Base-by-base conservation (phyloP, 2,113 vertebrate species). In the Cathartes aura region DNA sequence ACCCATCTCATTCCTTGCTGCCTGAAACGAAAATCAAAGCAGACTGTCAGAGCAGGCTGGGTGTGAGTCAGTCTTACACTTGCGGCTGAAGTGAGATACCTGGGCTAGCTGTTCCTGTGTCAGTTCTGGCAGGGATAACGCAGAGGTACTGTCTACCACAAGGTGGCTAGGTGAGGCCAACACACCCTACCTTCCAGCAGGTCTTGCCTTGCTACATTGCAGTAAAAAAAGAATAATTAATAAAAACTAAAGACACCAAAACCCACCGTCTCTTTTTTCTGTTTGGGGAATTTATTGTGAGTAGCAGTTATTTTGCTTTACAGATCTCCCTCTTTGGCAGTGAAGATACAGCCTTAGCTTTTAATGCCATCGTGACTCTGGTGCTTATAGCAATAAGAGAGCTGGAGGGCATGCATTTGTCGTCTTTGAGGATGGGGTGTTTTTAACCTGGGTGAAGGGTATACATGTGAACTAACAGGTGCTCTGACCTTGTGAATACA, bases 91-190 rank as follows among this genome's bases (percentile, higher is more conserved):
- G 23, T 4, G 34, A 53, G 60, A 21, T 87, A 47, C 70, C 70
- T 43, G 48, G 72, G 60, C 73, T 53, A 27, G 52, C 62, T 60
- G 30, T 67, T 71, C 30, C 30, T 36, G 7, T 56, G 53, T 43
- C 9, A 2, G 5, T 58, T 43, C 38, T 87, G 87, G 23, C 66
- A 71, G 55, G 67, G 66, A 23, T 50, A 90, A 53, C 0, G 4
- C 82, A 63, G 55, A 78, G 26, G 59, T 74, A 17, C 43, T 48
- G 15, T 20, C 78, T 67, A 11, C 93, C 84, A 93, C 82, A 82
- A 91, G 90, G 74, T 95, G 93, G 93, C 89, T 91, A 64, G 89
- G 58, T 62, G 62, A 96, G 70, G 80, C 68, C 68, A 86, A 42
- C 56, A 32, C 17, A 18, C 48, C 12, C 8, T 52, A 9, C 72